Evolutionary conservation across 1,140 invertebrate genomes (phyloP).

Genomic region (Charaxes varanes): DNA sequence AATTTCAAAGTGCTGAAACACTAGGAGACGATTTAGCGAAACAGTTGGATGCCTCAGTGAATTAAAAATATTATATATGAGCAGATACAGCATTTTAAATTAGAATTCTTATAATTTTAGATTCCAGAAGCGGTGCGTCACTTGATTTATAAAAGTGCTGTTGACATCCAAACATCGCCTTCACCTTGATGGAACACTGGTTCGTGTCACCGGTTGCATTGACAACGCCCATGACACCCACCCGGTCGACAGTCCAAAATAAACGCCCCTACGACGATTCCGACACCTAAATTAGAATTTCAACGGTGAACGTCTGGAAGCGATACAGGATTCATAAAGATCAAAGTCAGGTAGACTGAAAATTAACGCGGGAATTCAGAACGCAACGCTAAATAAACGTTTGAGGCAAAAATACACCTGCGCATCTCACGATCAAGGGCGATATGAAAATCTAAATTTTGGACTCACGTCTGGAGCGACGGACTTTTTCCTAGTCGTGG

Average conservation of each 20-base stretch:
- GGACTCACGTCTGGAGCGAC: slow-evolving; percentile 37
- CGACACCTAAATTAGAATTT: slow-evolving; percentile 25
- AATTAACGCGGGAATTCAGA: slow-evolving; percentile 34
- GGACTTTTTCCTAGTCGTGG: slow-evolving; percentile 39
- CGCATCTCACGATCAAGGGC: slow-evolving; percentile 47
- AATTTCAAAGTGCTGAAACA: slow-evolving; percentile 3
- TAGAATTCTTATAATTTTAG: slow-evolving; percentile 45
- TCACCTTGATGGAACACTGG: slow-evolving; percentile 57
- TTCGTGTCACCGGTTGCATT: slow-evolving; percentile 47
- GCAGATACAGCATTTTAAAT: slow-evolving; percentile 28
- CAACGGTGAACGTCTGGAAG: slow-evolving; percentile 17
- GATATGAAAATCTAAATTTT: slow-evolving; percentile 7
- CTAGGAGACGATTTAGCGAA: slow-evolving; percentile 13
- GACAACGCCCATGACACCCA: slow-evolving; percentile 57
- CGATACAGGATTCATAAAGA: slow-evolving; percentile 27
- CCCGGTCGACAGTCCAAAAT: slow-evolving; percentile 44
- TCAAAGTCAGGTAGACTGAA: slow-evolving; percentile 35
- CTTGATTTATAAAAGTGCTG: slow-evolving; percentile 52
- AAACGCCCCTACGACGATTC: slow-evolving; percentile 54
- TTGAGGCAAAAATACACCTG: slow-evolving; percentile 47
- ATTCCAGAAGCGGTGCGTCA: slow-evolving; percentile 41
- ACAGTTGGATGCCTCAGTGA: slow-evolving; percentile 23
- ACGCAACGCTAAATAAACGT: slow-evolving; percentile 39
- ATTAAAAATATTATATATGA: slow-evolving; percentile 31
- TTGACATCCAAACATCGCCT: slow-evolving; percentile 50